Percentiles rank a stretch among this genome's conserved stretches.
phyloP scores from a whole-genome alignment of 2,797 vertebrate species.

The Lepus oiostolus region DNA sequence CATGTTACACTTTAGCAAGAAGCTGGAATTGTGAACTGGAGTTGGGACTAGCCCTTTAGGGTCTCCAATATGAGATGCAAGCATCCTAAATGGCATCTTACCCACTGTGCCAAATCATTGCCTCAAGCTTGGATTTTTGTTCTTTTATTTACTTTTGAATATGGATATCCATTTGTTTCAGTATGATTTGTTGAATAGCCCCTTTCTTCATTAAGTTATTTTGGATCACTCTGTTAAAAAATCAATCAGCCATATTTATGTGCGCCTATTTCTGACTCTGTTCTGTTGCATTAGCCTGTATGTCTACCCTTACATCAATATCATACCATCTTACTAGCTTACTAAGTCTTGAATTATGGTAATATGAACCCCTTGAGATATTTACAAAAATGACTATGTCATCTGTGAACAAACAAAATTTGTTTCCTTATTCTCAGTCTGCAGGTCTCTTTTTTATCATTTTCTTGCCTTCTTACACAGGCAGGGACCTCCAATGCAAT shows the following conservation, averaged over 20 bases:
- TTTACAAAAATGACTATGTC: background rate
- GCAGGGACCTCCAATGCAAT: background rate
- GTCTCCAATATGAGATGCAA: too few species aligned
- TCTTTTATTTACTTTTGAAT: slow-evolving; percentile 10
- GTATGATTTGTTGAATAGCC: background rate
- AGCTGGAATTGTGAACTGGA: too few species aligned
- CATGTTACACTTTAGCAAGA: too few species aligned
- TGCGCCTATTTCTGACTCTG: background rate
- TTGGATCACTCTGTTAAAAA: background rate
- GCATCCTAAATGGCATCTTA: too few species aligned
- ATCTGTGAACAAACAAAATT: background rate
- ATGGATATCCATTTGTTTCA: background rate
- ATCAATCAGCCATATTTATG: background rate
- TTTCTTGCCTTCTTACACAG: background rate
- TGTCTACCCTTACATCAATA: background rate
- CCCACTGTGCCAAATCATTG: too few species aligned
- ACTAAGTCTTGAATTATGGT: background rate
- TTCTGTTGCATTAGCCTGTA: background rate
- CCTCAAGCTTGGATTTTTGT: background rate
- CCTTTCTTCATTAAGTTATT: background rate
- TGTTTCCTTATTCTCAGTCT: background rate
- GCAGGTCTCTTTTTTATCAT: background rate
- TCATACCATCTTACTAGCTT: background rate
- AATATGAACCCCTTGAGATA: background rate
- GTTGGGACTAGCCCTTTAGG: too few species aligned